Evolutionary conservation across 37 sponge, comb jelly and placozoan genomes (phyloP).

Genomic region (Aplysina aerophoba): DNA sequence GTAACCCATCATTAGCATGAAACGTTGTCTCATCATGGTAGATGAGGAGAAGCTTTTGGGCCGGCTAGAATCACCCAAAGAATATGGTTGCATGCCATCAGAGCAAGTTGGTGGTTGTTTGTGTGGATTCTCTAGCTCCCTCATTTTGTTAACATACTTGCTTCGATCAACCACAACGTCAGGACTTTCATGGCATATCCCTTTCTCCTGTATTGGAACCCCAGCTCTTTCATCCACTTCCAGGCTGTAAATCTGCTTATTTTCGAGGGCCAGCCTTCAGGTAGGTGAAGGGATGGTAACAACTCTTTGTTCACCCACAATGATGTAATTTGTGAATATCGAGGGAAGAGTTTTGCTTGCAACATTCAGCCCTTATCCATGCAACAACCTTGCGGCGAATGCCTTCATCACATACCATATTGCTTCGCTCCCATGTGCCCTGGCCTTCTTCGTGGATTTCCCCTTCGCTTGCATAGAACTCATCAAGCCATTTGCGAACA

Average conservation of each 20-base stretch:
- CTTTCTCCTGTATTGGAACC: background rate
- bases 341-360: background rate
- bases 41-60: constrained; percentile 18
- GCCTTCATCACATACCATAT: background rate
- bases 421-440: background rate
- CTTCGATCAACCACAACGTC: constrained; percentile 43
- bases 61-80: background rate
- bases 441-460: no score
- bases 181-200: constrained; percentile 47
- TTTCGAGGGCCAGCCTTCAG: background rate
- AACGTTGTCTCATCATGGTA: constrained; percentile 39
- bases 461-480: no score
- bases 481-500: no score
- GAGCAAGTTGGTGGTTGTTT: background rate
- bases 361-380: background rate
- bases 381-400: background rate
- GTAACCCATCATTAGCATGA: constrained; percentile 43
- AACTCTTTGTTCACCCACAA: background rate
- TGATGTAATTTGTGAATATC: background rate
- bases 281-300: background rate
- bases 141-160: background rate
- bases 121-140: background rate
- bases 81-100: background rate
- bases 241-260: background rate
- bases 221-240: background rate